Percentiles rank a stretch among this genome's conserved stretches.
Evolutionary conservation across 64 coral and sea anemone genomes (phyloP).

Genomic region (Montipora foliosa): DNA sequence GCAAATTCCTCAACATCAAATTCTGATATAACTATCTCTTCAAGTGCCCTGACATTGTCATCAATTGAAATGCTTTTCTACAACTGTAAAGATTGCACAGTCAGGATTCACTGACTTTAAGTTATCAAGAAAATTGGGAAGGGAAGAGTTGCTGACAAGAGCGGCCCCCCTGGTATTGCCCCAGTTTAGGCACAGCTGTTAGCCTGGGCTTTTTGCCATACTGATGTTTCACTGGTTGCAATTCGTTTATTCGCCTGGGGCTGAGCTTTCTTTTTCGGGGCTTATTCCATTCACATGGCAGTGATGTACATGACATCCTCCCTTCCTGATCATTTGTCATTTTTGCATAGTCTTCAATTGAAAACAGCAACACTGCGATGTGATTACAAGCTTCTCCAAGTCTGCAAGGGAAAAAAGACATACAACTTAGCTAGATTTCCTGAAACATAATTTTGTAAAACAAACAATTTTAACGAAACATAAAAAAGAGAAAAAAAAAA

Average conservation of each 20-base stretch:
- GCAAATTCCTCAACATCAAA: conserved; percentile 25
- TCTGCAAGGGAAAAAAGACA: no score
- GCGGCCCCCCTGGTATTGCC: neutral
- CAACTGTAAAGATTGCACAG: neutral
- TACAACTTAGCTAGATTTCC: no score
- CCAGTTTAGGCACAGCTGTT: neutral
- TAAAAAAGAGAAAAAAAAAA: no score
- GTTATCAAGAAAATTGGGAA: conserved; percentile 28
- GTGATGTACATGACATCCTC: neutral
- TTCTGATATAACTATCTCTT: neutral
- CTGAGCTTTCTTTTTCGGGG: conserved; percentile 20
- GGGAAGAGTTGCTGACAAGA: neutral
- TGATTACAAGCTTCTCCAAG: no score
- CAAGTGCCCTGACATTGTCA: neutral
- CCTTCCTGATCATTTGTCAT: neutral
- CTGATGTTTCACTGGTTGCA: conserved; percentile 16
- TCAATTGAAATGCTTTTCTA: conserved; percentile 12
- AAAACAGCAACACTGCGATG: no score
- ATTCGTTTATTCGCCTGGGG: neutral
- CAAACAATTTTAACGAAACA: no score
- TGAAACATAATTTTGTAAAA: no score
- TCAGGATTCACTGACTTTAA: conserved; percentile 11
- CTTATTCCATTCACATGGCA: conserved; percentile 9
- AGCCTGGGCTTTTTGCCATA: conserved; percentile 11
- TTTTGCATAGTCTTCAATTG: neutral